Evolutionary conservation across 2,888 invertebrate genomes (phyloP).

Genomic region (Syrista parreyssii): DNA sequence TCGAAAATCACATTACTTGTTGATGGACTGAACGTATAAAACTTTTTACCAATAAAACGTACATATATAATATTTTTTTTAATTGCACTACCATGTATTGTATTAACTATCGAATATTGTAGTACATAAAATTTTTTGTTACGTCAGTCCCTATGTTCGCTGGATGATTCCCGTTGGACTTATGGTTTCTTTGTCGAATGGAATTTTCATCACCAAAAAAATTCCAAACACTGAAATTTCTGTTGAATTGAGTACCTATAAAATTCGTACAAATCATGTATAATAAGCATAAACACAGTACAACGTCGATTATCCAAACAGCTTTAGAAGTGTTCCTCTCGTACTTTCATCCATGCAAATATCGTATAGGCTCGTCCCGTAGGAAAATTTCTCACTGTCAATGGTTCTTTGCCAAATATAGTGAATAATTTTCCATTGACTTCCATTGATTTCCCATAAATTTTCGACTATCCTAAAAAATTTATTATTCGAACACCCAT

Average conservation of each 20-base stretch:
- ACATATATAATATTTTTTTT: background rate
- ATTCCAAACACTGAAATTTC: constrained; percentile 43
- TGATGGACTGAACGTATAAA: background rate
- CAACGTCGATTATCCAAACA: too few species aligned
- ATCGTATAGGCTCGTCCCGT: too few species aligned
- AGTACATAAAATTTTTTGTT: constrained; percentile 26
- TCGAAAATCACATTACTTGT: background rate
- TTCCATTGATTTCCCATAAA: too few species aligned
- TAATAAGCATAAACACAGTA: background rate
- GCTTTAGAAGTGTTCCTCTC: too few species aligned
- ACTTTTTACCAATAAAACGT: background rate
- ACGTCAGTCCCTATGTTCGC: background rate
- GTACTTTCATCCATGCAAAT: too few species aligned
- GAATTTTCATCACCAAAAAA: constrained; percentile 45
- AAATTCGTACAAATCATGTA: background rate
- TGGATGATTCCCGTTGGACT: background rate
- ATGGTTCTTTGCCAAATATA: too few species aligned
- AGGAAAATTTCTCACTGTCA: too few species aligned
- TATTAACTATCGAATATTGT: constrained; percentile 29
- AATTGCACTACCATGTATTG: background rate
- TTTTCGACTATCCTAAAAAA: too few species aligned
- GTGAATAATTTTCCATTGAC: too few species aligned
- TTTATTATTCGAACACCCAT: too few species aligned
- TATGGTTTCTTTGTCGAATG: background rate
- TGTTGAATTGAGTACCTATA: constrained; percentile 37